Evolutionary conservation across 2,888 invertebrate species (phyloP).

Genomic region (Ormyrus nitidulus): DNA sequence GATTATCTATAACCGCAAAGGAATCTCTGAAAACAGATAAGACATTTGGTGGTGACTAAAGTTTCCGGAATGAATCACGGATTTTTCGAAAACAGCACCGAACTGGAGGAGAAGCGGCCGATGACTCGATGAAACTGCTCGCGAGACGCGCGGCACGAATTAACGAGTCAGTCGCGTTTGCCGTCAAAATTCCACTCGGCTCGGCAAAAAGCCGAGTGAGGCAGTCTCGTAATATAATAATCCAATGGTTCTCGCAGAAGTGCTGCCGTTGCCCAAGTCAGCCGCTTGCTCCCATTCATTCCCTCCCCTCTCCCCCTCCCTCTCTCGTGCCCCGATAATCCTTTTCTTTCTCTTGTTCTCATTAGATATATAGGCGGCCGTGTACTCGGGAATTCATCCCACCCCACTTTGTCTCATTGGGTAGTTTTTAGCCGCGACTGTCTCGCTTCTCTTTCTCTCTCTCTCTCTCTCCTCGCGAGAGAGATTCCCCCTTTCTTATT

Average conservation of each 20-base stretch:
- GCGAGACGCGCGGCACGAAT: too few species aligned
- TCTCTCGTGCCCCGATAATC: constrained; percentile 42
- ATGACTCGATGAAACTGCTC: too few species aligned
- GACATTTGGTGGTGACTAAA: too few species aligned
- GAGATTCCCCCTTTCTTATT: constrained; percentile 9
- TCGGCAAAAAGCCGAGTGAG: too few species aligned
- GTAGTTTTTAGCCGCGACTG: background rate
- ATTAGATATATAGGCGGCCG: constrained; percentile 3
- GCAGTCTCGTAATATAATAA: constrained; percentile 63
- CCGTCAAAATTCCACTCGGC: too few species aligned
- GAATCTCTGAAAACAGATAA: too few species aligned
- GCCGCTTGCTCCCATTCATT: constrained; percentile 55
- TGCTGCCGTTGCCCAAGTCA: constrained; percentile 64
- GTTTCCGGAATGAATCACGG: too few species aligned
- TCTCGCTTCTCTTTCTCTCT: background rate
- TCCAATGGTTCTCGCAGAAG: constrained; percentile 61
- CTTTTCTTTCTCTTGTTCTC: constrained; percentile 51
- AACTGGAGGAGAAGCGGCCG: too few species aligned
- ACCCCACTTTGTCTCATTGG: constrained; percentile 15
- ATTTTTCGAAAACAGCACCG: too few species aligned
- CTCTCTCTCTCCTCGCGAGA: too few species aligned
- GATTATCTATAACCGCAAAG: too few species aligned
- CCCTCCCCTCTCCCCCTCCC: constrained; percentile 58
- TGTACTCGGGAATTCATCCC: constrained; percentile 18
- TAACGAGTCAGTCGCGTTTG: too few species aligned